Evolutionary conservation across 2,888 invertebrate species (phyloP), one percentile per base, ranked within the genome.

Genomic region (Drosophila mulleri): DNA sequence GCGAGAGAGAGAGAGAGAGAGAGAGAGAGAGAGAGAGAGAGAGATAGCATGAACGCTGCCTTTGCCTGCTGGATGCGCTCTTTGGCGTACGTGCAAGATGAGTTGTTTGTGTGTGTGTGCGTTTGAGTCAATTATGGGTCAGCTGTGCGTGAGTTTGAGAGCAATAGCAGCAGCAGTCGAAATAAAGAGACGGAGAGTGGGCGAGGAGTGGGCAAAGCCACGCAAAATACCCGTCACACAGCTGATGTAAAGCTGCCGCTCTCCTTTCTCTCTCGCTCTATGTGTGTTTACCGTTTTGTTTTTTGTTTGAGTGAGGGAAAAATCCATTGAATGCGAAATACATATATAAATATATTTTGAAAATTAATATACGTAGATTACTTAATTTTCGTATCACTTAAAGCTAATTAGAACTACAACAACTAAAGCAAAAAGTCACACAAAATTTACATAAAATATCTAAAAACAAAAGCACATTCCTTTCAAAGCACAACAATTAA

Each of bases 391-490:
- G 18, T 41, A 14, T 41, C 18, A 14, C 41, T 50, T 63, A 54
- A 48, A 35, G 16, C 54, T 53, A 65, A 58, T 52, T 62, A 41
- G n/a, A 42, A 47, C 74, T 81, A 83, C 83, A 86, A 84, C 81
- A 86, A 86, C 75, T 58, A 88, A 87, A 85, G 76, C 77, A 78
- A 73, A 53, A 53, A 65, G 69, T 69, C 65, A 76, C 67, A 72
- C 67, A 76, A 81, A 86, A 81, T 87, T 67, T 86, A 88, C 84
- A 86, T 88, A 88, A 88, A 85, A 85, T 85, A 85, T 85, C 85
- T 88, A 85, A 89, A 89, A 89, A 88, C 75, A 86, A 88, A 86
- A 88, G 88, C 83, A 84, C 83, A 83, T 83, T 83, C 85, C 86
- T 81, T 69, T 75, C 75, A 86, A 83, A 81, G 87, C 82, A 83